Conservation (phyloP, 2,113 vertebrate species). For the Gymnogyps californianus region DNA sequence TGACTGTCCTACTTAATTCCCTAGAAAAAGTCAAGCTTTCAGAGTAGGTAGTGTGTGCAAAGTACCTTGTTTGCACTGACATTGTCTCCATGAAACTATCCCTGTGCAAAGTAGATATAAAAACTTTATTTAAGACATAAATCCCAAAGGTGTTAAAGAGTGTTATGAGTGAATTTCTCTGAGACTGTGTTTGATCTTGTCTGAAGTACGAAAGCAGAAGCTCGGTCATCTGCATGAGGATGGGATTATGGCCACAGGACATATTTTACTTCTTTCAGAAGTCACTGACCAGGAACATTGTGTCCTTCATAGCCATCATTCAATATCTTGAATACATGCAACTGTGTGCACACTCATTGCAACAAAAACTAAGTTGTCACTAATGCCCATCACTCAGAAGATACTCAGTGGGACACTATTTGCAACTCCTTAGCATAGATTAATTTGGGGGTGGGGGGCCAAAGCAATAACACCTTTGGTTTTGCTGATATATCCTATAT, state of each 20-base stretch:
- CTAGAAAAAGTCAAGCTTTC: background rate
- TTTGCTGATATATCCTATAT: background rate
- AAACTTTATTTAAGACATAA: background rate
- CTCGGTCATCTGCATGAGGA: background rate
- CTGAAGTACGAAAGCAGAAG: background rate
- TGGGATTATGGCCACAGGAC: background rate
- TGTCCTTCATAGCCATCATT: background rate
- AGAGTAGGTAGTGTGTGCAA: background rate
- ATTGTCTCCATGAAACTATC: background rate
- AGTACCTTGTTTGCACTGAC: background rate
- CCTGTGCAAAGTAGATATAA: background rate
- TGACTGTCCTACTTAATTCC: background rate
- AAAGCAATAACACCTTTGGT: background rate
- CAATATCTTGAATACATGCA: background rate
- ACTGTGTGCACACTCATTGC: background rate
- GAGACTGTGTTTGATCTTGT: background rate
- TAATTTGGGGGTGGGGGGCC: accelerated
- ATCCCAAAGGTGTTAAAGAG: background rate
- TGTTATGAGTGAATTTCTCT: background rate
- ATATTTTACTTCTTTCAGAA: background rate
- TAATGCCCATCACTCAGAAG: background rate
- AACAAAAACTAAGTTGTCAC: background rate
- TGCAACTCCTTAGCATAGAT: background rate
- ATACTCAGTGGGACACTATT: background rate
- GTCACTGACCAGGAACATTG: background rate